Evolutionary conservation across 2,113 vertebrate genomes (phyloP).

Genomic region (Serilophus lunatus): DNA sequence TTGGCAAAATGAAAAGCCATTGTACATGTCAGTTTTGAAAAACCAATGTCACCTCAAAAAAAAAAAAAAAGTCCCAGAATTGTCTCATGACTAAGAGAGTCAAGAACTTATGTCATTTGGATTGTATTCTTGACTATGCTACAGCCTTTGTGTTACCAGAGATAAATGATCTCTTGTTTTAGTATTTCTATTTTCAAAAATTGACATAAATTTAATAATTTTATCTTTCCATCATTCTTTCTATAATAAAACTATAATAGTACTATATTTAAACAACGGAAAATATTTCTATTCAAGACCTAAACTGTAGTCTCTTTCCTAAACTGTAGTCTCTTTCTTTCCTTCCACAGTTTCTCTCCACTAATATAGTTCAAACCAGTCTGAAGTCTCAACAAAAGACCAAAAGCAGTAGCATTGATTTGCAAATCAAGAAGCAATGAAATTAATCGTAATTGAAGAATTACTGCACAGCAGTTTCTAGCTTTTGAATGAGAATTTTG

Average conservation of each 20-base stretch:
- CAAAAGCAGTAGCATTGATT: not conserved
- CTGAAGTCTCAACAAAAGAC: not conserved
- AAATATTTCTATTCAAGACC: not conserved
- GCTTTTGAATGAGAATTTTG: slow-evolving; percentile 44
- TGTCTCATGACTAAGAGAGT: not conserved
- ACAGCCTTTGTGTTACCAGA: not conserved
- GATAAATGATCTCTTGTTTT: not conserved
- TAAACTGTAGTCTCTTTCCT: not conserved
- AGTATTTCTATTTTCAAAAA: not conserved
- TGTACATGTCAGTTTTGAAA: not conserved
- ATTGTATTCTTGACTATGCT: not conserved
- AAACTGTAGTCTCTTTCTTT: not conserved
- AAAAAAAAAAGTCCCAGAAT: not conserved
- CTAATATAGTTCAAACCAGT: not conserved
- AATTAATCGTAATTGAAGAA: slow-evolving; percentile 27
- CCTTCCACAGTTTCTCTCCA: not conserved
- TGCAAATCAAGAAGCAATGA: not conserved
- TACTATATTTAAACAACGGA: not conserved
- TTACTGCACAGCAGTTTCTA: slow-evolving; percentile 2
- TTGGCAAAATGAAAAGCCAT: not conserved
- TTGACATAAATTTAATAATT: not conserved
- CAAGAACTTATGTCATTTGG: not conserved
- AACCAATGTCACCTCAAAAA: not conserved
- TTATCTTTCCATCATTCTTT: not conserved
- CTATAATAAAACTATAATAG: not conserved